Conservation (phyloP, 1,140 invertebrate genomes). For the Drosophila santomea region DNA sequence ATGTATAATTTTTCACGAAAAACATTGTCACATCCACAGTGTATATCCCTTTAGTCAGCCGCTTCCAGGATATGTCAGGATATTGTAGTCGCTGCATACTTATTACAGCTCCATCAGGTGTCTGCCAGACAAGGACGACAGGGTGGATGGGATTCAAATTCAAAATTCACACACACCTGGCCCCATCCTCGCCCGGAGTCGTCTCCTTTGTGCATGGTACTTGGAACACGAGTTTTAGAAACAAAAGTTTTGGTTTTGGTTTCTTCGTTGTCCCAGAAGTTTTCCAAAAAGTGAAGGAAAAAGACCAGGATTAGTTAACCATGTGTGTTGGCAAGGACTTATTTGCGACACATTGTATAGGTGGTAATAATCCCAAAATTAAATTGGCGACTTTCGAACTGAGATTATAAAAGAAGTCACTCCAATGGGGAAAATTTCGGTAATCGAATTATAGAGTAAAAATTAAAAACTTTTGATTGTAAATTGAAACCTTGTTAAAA, state of each 20-base stretch:
- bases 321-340: conserved; percentile 14
- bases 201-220: conserved; percentile 49
- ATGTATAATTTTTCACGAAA: not conserved
- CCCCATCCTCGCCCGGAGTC: conserved; percentile 6
- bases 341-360: conserved; percentile 4
- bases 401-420: conserved; percentile 5
- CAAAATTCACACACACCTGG: conserved; percentile 66
- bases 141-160: conserved; percentile 48
- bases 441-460: not conserved
- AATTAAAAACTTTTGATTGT: not conserved
- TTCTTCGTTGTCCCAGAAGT: conserved; percentile 64
- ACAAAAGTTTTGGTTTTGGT: conserved; percentile 81
- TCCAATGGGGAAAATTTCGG: not conserved
- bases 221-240: conserved; percentile 84
- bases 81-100: conserved; percentile 56
- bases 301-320: conserved; percentile 39
- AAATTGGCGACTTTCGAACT: conserved; percentile 15
- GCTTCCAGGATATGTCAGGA: conserved; percentile 14
- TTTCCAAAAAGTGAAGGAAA: conserved; percentile 4
- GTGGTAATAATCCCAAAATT: conserved; percentile 37
- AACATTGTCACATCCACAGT: not conserved
- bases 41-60: not conserved
- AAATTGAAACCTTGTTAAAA: not conserved
- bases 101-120: conserved; percentile 78
- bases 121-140: conserved; percentile 38